Percentiles rank a stretch among this genome's conserved stretches.
Evolutionary conservation across 2,797 vertebrate genomes (phyloP).

Genomic region (Periparus ater): DNA sequence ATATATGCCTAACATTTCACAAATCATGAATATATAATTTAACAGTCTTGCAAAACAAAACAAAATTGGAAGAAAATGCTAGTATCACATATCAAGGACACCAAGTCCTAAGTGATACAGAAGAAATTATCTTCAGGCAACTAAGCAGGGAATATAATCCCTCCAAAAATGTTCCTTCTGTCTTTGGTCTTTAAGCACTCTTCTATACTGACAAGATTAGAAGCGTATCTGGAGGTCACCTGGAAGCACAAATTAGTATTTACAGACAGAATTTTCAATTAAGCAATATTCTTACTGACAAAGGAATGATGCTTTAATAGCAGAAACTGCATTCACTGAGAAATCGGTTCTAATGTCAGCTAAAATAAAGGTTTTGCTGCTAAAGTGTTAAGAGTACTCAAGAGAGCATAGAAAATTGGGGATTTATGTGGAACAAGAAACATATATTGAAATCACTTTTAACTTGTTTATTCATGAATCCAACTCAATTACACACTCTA

Average conservation of each 20-base stretch:
- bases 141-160: neutral
- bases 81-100: neutral
- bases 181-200: neutral
- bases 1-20: neutral
- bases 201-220: neutral
- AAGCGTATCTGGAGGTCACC: neutral
- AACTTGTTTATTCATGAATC: conserved; percentile 37
- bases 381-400: neutral
- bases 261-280: neutral
- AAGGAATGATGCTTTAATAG: neutral
- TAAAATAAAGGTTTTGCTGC: neutral
- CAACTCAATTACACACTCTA: conserved; percentile 20
- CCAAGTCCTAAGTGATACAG: neutral
- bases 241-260: neutral
- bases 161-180: neutral
- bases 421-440: conserved; percentile 23
- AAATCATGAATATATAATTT: neutral
- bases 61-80: neutral
- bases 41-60: neutral
- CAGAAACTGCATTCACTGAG: neutral
- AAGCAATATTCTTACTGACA: neutral
- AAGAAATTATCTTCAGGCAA: neutral
- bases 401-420: neutral
- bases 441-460: conserved; percentile 16
- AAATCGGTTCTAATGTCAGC: neutral